Evolutionary conservation across 2,888 invertebrate genomes (phyloP).

Genomic region (Leptinotarsa juncta): DNA sequence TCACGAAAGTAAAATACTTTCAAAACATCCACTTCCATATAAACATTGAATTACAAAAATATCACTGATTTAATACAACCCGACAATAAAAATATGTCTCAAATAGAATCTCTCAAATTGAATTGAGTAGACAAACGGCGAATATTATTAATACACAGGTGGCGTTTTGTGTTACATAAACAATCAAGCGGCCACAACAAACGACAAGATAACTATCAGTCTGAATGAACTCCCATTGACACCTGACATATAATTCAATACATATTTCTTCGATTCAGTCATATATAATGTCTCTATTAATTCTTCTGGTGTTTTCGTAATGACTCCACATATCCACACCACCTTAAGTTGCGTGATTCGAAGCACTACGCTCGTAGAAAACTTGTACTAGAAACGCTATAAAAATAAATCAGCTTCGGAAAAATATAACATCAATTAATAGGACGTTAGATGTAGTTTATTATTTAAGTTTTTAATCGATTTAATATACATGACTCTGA

Average conservation of each 20-base stretch:
- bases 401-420: slow-evolving; percentile 37
- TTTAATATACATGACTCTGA: slow-evolving; percentile 15
- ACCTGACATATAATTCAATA: neutral
- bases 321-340: slow-evolving; percentile 23
- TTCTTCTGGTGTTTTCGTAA: slow-evolving; percentile 24
- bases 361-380: slow-evolving; percentile 27
- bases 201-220: neutral
- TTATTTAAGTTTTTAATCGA: slow-evolving; percentile 37
- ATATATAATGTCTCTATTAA: slow-evolving; percentile 34
- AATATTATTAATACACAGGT: no score
- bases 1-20: no score
- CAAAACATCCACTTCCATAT: no score
- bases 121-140: no score
- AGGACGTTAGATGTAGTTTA: slow-evolving; percentile 32
- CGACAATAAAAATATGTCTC: no score
- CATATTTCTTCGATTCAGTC: neutral
- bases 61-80: no score
- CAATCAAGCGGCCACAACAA: neutral
- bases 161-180: no score
- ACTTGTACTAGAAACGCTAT: slow-evolving; percentile 34
- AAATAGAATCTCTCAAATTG: no score
- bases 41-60: no score
- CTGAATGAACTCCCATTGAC: slow-evolving; percentile 4
- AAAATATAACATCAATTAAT: slow-evolving; percentile 41
- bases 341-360: slow-evolving; percentile 30